Evolutionary conservation across 2,113 vertebrate species (phyloP), one percentile per base, ranked within the genome.

Genomic region (Ginglymostoma cirratum): DNA sequence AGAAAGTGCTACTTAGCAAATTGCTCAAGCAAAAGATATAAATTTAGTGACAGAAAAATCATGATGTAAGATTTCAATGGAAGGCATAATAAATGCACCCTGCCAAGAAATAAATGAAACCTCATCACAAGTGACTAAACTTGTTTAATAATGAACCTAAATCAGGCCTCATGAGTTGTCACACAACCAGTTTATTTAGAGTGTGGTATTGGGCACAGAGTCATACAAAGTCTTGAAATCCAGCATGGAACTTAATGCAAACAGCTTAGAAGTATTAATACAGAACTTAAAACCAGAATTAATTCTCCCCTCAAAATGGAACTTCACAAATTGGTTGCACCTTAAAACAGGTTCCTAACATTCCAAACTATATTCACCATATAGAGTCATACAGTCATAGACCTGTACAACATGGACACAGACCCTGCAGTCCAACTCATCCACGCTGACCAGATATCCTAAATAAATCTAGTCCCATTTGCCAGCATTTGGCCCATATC

Each of bases 121-220:
- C 65, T 92, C 87, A 83, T n/a, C 55, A 92, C 52, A 90, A 90
- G 65, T 61, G 52, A 65, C 30, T 27, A 55, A 27, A 52, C 30
- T 90, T 61, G 87, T 92, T 92, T 65, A 92, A 92, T 55, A 92
- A 92, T 92, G 30, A 92, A 92, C 48, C 6, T 14, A 65, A 65
- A 65, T n/a, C 34, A 61, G 34, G 87, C 87, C 14, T 30, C 24
- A 30, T 90, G 87, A 61, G 52, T 90, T 65, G 30, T 17, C 87
- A 90, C 0, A 55, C 30, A 92, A 15, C 52, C 52, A 34, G 19
- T 65, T 92, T 92, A 92, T 65, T 92, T 92, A 27, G 55, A 65
- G 30, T 92, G 52, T 65, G 87, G 0, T 12, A 92, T 30, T 19
- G 55, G 87, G 55, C 30, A 92, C 87, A 92, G 87, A 90, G 2